A percentile compares a stretch with the other conserved stretches of the same genome.
phyloP scores from a whole-genome alignment of 2,797 vertebrate species.

The Sarcophilus harrisii region DNA sequence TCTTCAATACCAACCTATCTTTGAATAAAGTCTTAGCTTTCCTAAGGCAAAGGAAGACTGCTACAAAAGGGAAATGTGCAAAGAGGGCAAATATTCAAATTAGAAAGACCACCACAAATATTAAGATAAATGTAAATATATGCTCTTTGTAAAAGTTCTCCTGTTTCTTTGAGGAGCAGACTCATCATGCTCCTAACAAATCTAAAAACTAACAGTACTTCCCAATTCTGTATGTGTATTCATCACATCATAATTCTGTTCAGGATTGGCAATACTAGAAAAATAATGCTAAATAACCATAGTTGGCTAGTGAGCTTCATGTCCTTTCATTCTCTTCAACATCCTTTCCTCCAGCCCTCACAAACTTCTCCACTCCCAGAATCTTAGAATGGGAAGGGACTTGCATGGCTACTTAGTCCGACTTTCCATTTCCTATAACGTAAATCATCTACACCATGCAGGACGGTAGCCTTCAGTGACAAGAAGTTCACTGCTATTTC shows the following conservation, averaged over 20 bases:
- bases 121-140: constrained; percentile 32
- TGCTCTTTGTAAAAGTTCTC: constrained; percentile 9
- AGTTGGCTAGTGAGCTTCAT: constrained; percentile 20
- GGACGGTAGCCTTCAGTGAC: not conserved
- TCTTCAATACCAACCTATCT: constrained; percentile 12
- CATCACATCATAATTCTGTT: not conserved
- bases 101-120: constrained; percentile 26
- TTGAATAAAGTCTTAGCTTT: constrained; percentile 43
- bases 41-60: not conserved
- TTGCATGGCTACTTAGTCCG: constrained; percentile 34
- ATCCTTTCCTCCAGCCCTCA: not conserved
- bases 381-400: constrained; percentile 39
- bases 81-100: constrained; percentile 31
- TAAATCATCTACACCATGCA: not conserved
- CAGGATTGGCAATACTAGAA: not conserved
- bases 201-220: not conserved
- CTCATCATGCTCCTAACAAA: constrained; percentile 1
- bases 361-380: not conserved
- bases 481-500: not conserved
- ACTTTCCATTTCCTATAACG: not conserved
- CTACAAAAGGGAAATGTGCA: not conserved
- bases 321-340: not conserved
- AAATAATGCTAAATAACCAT: constrained; percentile 30
- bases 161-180: constrained; percentile 16
- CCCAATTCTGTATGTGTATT: not conserved